Evolutionary conservation across 2,888 invertebrate genomes (phyloP).

Genomic region (Trichogramma dendrolimi): DNA sequence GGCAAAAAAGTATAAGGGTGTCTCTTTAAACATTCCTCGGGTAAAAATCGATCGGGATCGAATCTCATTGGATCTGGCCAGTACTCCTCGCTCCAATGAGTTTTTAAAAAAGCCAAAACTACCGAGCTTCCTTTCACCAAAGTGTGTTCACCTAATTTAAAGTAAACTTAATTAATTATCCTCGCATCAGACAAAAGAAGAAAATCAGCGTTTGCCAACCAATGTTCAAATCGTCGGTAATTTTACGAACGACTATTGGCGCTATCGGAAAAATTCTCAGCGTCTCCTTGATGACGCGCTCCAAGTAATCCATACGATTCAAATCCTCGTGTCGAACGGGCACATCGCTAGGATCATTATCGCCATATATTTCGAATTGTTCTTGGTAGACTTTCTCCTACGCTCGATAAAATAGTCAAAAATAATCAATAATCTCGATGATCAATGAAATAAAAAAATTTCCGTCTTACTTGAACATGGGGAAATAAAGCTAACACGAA

Average conservation of each 20-base stretch:
- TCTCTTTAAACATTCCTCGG: slow-evolving; percentile 35
- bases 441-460: background rate
- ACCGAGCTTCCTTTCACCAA: slow-evolving; percentile 34
- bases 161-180: background rate
- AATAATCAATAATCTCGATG: background rate
- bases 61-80: slow-evolving; percentile 38
- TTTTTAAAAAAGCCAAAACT: slow-evolving; percentile 30
- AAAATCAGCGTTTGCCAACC: slow-evolving; percentile 40
- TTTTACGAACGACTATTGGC: slow-evolving; percentile 54
- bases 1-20: slow-evolving; percentile 36
- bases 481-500: slow-evolving; percentile 36
- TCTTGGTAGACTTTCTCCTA: slow-evolving; percentile 51
- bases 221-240: slow-evolving; percentile 54
- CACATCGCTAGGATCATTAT: slow-evolving; percentile 43
- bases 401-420: background rate
- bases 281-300: slow-evolving; percentile 59
- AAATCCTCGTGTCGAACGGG: slow-evolving; percentile 55
- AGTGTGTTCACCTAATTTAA: slow-evolving; percentile 28
- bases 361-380: slow-evolving; percentile 53
- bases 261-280: slow-evolving; percentile 59
- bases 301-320: slow-evolving; percentile 56
- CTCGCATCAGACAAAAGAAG: background rate
- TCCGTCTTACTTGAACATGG: slow-evolving; percentile 33
- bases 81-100: slow-evolving; percentile 33
- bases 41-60: slow-evolving; percentile 41